A percentile compares a stretch with the other conserved stretches of the same genome.
These are phyloP conservation scores for Caracal caracal DNA, from an alignment of 2,113 vertebrate genomes.

Conservation along the genomic window DNA sequence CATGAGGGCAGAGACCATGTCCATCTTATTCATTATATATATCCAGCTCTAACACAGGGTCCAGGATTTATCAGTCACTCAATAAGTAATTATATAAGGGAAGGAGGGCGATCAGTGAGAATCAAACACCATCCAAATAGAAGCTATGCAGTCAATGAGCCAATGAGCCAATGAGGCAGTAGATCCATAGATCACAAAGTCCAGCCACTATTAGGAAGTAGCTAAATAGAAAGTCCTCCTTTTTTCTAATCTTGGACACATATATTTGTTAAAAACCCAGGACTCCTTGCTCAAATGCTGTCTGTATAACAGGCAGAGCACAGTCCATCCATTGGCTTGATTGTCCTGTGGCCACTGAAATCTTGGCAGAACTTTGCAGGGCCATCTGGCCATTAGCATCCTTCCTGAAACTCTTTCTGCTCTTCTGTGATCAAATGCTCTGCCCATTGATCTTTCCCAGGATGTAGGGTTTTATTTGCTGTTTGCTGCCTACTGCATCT, in stretches of 20 bases:
- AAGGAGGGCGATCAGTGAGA: not conserved
- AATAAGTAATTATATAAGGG: not conserved
- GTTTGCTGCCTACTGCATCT: constrained; percentile 1
- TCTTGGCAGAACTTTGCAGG: constrained; percentile 57
- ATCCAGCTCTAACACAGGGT: not conserved
- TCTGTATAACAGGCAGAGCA: not conserved
- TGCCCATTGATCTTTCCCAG: constrained; percentile 40
- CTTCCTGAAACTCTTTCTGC: constrained; percentile 46
- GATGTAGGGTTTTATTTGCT: not conserved
- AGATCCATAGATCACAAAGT: not conserved
- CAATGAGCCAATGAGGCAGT: constrained; percentile 1
- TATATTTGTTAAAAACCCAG: constrained; percentile 8
- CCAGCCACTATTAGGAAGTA: not conserved
- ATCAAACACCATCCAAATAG: not conserved
- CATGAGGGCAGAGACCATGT: not conserved
- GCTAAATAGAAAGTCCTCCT: not conserved
- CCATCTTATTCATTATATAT: not conserved
- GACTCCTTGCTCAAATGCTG: not conserved
- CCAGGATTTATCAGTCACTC: not conserved
- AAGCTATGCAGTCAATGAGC: not conserved
- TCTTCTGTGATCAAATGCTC: constrained; percentile 41
- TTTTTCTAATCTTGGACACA: constrained; percentile 27
- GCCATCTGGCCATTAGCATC: constrained; percentile 68
- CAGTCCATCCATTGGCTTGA: not conserved
- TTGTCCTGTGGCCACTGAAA: not conserved